phyloP scores from a whole-genome alignment of 2,888 invertebrate species.

The Heliconius aoede region DNA sequence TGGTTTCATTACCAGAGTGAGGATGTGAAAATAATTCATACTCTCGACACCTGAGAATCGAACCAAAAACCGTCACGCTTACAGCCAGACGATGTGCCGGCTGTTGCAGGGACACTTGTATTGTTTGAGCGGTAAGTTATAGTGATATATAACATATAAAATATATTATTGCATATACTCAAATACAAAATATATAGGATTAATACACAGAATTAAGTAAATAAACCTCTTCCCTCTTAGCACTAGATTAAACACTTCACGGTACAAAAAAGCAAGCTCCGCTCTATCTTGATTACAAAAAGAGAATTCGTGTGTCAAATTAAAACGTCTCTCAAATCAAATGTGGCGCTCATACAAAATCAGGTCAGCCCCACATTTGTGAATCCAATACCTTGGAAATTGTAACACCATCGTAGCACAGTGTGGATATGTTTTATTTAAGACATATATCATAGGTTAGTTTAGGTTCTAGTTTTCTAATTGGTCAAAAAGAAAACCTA shows the following conservation, averaged over 20 bases:
- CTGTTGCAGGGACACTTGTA: too few species aligned
- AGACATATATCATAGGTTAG: background rate
- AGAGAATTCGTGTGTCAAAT: conserved; percentile 25
- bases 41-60: too few species aligned
- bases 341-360: conserved; percentile 27
- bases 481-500: background rate
- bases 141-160: too few species aligned
- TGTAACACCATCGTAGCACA: background rate
- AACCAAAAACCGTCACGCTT: too few species aligned
- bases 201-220: background rate
- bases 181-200: background rate
- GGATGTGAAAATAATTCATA: too few species aligned
- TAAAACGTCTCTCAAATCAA: conserved; percentile 31
- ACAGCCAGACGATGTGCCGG: too few species aligned
- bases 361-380: conserved; percentile 25
- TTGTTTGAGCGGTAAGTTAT: too few species aligned
- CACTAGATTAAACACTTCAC: background rate
- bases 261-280: conserved; percentile 22
- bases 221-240: too few species aligned
- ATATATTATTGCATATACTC: too few species aligned
- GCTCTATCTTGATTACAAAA: conserved; percentile 11
- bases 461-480: background rate
- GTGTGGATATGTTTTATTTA: background rate
- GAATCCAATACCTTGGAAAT: conserved; percentile 22
- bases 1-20: too few species aligned